Base-by-base conservation (phyloP, 2,113 vertebrate genomes). In the Nannospalax galili region DNA sequence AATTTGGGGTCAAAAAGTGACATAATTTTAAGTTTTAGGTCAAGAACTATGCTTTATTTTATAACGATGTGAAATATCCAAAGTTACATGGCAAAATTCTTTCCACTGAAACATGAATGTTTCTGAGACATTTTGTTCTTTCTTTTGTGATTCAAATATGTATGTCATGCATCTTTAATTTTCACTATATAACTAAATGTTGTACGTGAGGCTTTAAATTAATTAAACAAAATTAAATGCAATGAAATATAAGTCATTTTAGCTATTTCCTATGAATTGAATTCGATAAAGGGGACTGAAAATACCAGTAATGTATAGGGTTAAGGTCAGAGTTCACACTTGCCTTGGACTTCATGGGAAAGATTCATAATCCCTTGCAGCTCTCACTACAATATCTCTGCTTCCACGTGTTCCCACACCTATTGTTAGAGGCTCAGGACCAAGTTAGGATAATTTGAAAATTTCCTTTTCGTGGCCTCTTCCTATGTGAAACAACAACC, bases 301-400 rank as follows among this genome's bases (percentile, higher is more conserved):
- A 67, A 77, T 85, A 60, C 17, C 28, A 2, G 4, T 67, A 77
- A 20, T 40, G 0, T 11, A 40, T 37, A 37, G 14, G 1, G 2
- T 74, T 5, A 64, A 81, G 52, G 10, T 75, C 82, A 91, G 26
- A 3, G 24, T 65, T 90, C 45, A 35, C 10, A 78, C 17, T 10
- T 19, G 48, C 8, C 28, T 11, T 28, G 5, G 7, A 5, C 6
- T 37, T 77, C 56, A 64, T n/a, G 14, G 5, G 6, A 40, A 37
- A 80, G 45, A 1, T 9, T 62, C 4, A 17, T 30, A 85, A 0
- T 0, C 45, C 2, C 35, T 56, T 67, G 12, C 20, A 5, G 0
- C 1, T 3, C 1, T 88, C 14, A 4, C 11, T 0, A 2, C 0
- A 32, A 3, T 3, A 69, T 12, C 20, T 74, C n/a, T 79, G 2